phyloP scores from a whole-genome alignment of 1,140 invertebrate species.

The Drosophila sp. region DNA sequence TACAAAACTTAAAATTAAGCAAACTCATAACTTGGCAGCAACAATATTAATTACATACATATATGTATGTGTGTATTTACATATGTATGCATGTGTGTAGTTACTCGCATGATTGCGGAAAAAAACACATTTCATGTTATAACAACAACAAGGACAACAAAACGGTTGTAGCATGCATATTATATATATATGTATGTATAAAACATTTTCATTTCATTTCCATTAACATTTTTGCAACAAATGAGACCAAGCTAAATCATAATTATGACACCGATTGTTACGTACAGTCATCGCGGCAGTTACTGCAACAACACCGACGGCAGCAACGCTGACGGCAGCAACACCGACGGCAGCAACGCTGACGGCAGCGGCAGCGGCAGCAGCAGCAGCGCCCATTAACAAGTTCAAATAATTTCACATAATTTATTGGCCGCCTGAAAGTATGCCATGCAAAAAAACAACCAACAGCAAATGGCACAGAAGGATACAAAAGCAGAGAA shows the following conservation, averaged over 20 bases:
- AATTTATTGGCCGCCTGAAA: slow-evolving; percentile 70
- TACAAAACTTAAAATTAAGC: too few relatives aligned
- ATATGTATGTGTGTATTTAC: too few relatives aligned
- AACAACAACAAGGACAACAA: background rate
- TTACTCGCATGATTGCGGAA: background rate
- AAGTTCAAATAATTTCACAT: slow-evolving; percentile 71
- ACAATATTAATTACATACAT: too few relatives aligned
- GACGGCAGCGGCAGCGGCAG: too few relatives aligned
- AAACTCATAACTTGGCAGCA: too few relatives aligned
- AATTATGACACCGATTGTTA: slow-evolving; percentile 19
- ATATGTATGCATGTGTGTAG: background rate
- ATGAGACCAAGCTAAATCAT: slow-evolving; percentile 29
- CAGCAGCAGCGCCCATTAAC: slow-evolving; percentile 53
- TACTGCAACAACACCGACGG: slow-evolving; percentile 19
- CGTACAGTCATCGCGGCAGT: background rate
- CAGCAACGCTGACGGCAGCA: slow-evolving; percentile 13
- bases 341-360: slow-evolving; percentile 30
- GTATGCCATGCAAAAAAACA: slow-evolving; percentile 42
- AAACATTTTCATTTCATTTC: slow-evolving; percentile 10
- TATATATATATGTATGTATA: background rate
- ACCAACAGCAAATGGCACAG: slow-evolving; percentile 7
- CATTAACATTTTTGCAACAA: slow-evolving; percentile 14
- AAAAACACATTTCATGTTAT: background rate
- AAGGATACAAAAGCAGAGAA: slow-evolving; percentile 12
- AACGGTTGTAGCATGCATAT: background rate